Percentiles rank a stretch among this genome's conserved stretches.
Evolutionary conservation across 2,797 vertebrate genomes (phyloP).

Genomic region (Prunella strophiata): DNA sequence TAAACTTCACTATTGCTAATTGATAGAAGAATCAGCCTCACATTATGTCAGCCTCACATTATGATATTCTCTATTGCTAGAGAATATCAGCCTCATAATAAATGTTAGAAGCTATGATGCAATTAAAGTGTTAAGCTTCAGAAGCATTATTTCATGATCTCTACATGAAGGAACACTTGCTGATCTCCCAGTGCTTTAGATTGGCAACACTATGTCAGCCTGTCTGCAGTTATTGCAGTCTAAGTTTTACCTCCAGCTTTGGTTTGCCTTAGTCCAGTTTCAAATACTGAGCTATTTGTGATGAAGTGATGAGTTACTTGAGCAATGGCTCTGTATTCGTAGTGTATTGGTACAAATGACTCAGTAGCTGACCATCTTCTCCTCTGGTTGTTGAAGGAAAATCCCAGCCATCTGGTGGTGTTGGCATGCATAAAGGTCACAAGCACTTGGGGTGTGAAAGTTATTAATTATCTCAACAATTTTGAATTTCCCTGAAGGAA

Average conservation of each 20-base stretch:
- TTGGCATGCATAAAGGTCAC: background rate
- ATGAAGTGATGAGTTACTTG: background rate
- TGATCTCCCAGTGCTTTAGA: background rate
- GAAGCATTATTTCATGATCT: background rate
- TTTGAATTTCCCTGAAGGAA: background rate
- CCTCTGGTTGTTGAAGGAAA: background rate
- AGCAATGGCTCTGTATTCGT: background rate
- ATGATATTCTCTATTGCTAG: background rate
- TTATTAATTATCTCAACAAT: background rate
- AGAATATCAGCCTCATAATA: background rate
- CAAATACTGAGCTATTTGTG: background rate
- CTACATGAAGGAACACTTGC: background rate
- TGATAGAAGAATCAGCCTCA: background rate
- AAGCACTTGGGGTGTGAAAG: background rate
- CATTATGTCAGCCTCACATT: background rate
- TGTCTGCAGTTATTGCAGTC: background rate
- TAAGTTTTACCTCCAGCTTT: background rate
- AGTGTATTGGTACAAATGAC: background rate
- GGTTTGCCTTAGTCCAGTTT: background rate
- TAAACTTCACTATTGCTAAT: background rate
- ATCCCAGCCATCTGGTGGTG: rapidly evolving
- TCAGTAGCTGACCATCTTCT: background rate
- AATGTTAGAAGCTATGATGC: background rate
- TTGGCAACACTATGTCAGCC: background rate
- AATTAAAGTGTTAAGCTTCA: background rate